Percentiles rank a stretch among this genome's conserved stretches.
These are phyloP conservation scores for Microctenopoma lineatum DNA, from an alignment of 2,797 vertebrate species.

Conservation along the genomic window DNA sequence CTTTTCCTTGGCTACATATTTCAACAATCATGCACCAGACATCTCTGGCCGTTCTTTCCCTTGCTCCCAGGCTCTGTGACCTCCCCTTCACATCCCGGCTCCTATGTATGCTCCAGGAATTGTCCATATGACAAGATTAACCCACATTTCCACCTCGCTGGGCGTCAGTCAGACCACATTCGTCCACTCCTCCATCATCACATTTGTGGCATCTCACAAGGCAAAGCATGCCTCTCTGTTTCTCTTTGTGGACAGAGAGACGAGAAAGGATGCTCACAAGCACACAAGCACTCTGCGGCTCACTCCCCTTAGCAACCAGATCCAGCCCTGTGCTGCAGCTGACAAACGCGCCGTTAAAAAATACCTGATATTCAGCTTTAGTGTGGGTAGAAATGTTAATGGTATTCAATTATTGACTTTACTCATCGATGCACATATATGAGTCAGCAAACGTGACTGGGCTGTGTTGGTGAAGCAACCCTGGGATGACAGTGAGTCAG, in stretches of 20 bases:
- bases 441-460: slow-evolving; percentile 26
- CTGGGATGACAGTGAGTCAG: slow-evolving; percentile 53
- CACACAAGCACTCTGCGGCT: slow-evolving; percentile 2
- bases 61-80: slow-evolving; percentile 24
- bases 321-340: slow-evolving; percentile 10
- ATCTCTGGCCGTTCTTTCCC: slow-evolving; percentile 13
- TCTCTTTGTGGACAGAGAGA: background rate
- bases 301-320: slow-evolving; percentile 38
- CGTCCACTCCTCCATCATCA: slow-evolving; percentile 53
- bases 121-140: slow-evolving; percentile 74
- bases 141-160: slow-evolving; percentile 76
- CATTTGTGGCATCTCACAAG: slow-evolving; percentile 27
- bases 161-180: slow-evolving; percentile 47
- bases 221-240: too few species aligned
- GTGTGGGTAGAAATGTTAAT: slow-evolving; percentile 20
- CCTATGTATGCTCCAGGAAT: slow-evolving; percentile 35
- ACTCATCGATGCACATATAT: slow-evolving; percentile 7
- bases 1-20: slow-evolving; percentile 19
- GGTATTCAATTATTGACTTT: slow-evolving; percentile 21
- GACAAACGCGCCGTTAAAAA: slow-evolving; percentile 3
- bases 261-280: slow-evolving; percentile 9
- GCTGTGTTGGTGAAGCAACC: slow-evolving; percentile 15
- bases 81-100: slow-evolving; percentile 5
- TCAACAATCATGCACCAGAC: slow-evolving; percentile 26
- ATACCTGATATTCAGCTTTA: slow-evolving; percentile 2